A percentile compares a stretch with the other conserved stretches of the same genome.
Evolutionary conservation across 2,113 vertebrate species (phyloP).

Genomic region (Aythya baeri): DNA sequence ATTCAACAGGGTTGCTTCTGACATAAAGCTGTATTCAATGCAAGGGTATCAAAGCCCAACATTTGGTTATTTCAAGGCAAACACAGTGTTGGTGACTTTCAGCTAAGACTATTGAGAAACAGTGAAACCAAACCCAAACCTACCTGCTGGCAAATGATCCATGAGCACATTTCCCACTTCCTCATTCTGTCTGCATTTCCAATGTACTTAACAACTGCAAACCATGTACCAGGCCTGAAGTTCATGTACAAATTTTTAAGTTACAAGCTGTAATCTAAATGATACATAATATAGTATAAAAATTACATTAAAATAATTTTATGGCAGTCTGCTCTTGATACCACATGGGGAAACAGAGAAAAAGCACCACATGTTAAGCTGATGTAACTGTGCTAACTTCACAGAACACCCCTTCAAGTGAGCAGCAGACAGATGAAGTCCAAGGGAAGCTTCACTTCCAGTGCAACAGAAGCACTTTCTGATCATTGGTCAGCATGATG

Average conservation of each 20-base stretch:
- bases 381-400: background rate
- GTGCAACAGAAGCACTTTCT: background rate
- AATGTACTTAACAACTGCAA: background rate
- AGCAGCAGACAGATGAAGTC: background rate
- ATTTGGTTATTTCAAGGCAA: background rate
- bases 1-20: background rate
- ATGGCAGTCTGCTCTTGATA: background rate
- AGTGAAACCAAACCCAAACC: background rate
- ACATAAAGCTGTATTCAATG: fast-evolving
- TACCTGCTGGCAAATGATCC: background rate
- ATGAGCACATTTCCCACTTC: background rate
- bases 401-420: background rate
- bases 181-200: background rate
- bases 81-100: background rate
- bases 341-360: background rate
- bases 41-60: background rate
- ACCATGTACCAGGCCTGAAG: background rate
- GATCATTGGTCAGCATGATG: background rate
- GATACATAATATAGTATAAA: background rate
- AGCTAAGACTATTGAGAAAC: background rate
- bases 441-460: background rate
- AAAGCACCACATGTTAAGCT: background rate
- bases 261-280: background rate
- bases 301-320: background rate
- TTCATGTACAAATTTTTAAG: background rate